Percentiles rank a stretch among this genome's conserved stretches.
Conservation (phyloP, 2,113 vertebrate species). For the Opisthocomus hoazin region DNA sequence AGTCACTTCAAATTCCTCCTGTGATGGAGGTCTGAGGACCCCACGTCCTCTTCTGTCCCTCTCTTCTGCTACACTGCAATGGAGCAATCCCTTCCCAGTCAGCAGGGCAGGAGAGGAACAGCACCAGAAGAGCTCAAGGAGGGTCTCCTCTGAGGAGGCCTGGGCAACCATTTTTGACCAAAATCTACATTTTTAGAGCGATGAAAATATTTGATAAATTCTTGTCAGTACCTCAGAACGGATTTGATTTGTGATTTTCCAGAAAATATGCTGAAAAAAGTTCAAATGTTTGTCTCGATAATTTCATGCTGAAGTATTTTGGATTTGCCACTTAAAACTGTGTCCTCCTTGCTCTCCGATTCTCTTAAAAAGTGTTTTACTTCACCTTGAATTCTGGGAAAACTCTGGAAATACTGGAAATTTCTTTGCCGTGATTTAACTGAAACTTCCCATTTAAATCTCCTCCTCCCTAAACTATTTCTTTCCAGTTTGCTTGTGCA, state of each 20-base stretch:
- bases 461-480: background rate
- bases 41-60: background rate
- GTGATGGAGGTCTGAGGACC: background rate
- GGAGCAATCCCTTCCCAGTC: accelerated
- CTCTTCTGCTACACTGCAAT: accelerated
- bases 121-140: background rate
- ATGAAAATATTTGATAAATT: background rate
- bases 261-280: background rate
- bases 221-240: background rate
- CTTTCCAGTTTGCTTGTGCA: background rate
- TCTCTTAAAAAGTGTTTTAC: background rate
- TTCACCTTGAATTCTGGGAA: background rate
- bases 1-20: background rate
- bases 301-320: background rate
- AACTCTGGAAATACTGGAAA: background rate
- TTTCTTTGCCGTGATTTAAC: background rate
- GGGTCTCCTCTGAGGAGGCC: background rate
- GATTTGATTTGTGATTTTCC: background rate
- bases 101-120: background rate
- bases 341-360: background rate
- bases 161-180: background rate
- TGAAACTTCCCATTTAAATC: background rate
- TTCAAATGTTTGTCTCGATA: background rate
- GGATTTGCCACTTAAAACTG: background rate
- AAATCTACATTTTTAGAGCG: background rate